Percentiles rank a stretch among this genome's conserved stretches.
These are phyloP conservation scores for Vimba vimba DNA, from an alignment of 2,113 vertebrate genomes.

Conservation along the genomic window DNA sequence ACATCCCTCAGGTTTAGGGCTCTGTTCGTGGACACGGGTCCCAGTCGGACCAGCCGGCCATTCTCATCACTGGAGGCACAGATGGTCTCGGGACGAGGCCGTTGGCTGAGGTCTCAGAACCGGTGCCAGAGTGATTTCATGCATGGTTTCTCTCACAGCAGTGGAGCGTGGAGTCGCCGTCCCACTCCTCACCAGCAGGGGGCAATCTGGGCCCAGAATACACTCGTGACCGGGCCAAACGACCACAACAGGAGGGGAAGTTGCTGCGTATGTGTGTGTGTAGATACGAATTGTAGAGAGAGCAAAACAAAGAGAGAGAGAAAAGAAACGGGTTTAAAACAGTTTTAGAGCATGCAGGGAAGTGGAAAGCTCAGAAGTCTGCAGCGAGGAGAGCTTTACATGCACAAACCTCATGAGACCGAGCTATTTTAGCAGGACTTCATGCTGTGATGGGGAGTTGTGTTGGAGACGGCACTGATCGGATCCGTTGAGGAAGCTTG, in stretches of 20 bases:
- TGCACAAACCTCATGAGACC: constrained; percentile 40
- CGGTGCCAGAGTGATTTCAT: constrained; percentile 78
- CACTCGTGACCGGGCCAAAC: not conserved
- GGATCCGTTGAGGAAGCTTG: constrained; percentile 64
- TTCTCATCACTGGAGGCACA: constrained; percentile 50
- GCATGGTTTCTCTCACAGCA: constrained; percentile 67
- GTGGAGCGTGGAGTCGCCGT: constrained; percentile 42
- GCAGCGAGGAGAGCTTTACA: constrained; percentile 34
- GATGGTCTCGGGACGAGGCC: constrained; percentile 46
- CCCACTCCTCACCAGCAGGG: constrained; percentile 69
- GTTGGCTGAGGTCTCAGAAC: constrained; percentile 68
- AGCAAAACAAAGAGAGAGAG: constrained; percentile 45
- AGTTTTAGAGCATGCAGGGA: constrained; percentile 59
- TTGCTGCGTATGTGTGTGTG: constrained; percentile 6
- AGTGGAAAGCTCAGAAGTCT: constrained; percentile 43
- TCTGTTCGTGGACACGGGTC: constrained; percentile 38
- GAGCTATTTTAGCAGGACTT: constrained; percentile 47
- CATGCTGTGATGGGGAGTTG: constrained; percentile 58
- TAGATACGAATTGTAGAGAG: constrained; percentile 16
- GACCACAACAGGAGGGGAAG: constrained; percentile 2
- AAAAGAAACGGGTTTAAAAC: constrained; percentile 58
- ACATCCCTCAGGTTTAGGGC: constrained; percentile 24
- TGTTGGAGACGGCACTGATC: constrained; percentile 26
- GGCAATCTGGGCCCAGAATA: constrained; percentile 71
- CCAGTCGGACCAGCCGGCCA: constrained; percentile 38